Conservation (phyloP, 2,797 vertebrate genomes). For the Falco concolor region DNA sequence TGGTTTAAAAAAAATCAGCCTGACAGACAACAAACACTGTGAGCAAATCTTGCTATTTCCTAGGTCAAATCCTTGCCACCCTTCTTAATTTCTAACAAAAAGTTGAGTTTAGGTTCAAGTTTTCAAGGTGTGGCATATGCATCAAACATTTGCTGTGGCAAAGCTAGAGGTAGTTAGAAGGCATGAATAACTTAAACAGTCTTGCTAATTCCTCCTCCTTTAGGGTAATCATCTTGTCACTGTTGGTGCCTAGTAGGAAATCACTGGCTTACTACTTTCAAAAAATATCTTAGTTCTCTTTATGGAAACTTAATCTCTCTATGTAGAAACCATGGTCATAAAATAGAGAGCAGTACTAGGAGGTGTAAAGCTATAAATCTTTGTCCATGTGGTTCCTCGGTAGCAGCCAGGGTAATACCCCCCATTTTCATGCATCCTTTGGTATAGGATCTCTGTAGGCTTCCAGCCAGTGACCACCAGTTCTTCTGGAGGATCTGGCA, state of each 20-base stretch:
- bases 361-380: not conserved
- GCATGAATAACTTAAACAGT: not conserved
- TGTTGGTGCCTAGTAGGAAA: not conserved
- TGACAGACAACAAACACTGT: not conserved
- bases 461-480: not conserved
- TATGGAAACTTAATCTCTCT: not conserved
- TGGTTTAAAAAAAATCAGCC: not conserved
- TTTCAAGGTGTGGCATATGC: not conserved
- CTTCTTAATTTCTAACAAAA: not conserved
- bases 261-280: not conserved
- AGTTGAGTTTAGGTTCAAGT: not conserved
- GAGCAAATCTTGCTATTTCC: not conserved
- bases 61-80: not conserved
- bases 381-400: rapidly evolving
- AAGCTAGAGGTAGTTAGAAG: not conserved
- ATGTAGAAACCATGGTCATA: not conserved
- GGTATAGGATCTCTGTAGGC: not conserved
- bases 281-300: not conserved
- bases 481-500: not conserved
- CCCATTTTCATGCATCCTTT: not conserved
- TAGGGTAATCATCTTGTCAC: not conserved
- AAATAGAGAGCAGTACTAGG: not conserved
- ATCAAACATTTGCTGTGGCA: not conserved
- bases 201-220: not conserved
- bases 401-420: not conserved